Percentiles rank a stretch among this genome's conserved stretches.
These are phyloP conservation scores for Chloroclysta siterata DNA, from an alignment of 2,888 invertebrate genomes.

Conservation along the genomic window DNA sequence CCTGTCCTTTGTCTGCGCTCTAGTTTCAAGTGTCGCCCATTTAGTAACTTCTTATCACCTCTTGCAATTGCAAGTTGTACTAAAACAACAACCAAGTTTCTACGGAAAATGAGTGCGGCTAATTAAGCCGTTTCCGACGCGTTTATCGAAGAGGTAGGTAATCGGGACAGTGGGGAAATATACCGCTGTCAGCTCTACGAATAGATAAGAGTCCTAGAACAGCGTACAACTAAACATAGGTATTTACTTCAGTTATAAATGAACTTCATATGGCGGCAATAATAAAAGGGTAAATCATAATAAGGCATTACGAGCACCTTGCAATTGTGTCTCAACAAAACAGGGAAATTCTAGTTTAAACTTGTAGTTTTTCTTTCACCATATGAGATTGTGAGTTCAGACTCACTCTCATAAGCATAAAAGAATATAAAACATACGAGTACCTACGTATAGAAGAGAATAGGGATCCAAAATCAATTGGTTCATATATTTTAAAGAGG, in stretches of 20 bases:
- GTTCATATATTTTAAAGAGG: not conserved
- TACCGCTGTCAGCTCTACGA: constrained; percentile 7
- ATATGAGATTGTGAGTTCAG: too few relatives aligned
- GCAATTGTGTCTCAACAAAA: too few relatives aligned
- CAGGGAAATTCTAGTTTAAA: too few relatives aligned
- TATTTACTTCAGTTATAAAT: too few relatives aligned
- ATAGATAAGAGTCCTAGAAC: constrained; percentile 20
- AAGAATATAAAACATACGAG: too few relatives aligned
- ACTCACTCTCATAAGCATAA: too few relatives aligned
- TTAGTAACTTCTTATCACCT: constrained; percentile 22
- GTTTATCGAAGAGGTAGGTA: constrained; percentile 46
- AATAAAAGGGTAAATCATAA: too few relatives aligned
- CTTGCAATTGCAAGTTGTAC: constrained; percentile 12
- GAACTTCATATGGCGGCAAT: too few relatives aligned
- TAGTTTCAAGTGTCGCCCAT: constrained; percentile 16
- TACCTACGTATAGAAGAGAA: too few relatives aligned
- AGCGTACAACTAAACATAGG: constrained; percentile 5
- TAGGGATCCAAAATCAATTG: too few relatives aligned
- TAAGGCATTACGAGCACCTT: too few relatives aligned
- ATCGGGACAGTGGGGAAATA: constrained; percentile 39
- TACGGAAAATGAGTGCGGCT: constrained; percentile 48
- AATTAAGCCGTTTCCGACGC: constrained; percentile 57
- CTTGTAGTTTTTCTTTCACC: too few relatives aligned
- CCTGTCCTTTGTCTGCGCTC: not conserved
- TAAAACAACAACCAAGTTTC: constrained; percentile 36